Evolutionary conservation across 2,888 invertebrate genomes (phyloP), one percentile per base, ranked within the genome.

Genomic region (Liposcelis brunnea): DNA sequence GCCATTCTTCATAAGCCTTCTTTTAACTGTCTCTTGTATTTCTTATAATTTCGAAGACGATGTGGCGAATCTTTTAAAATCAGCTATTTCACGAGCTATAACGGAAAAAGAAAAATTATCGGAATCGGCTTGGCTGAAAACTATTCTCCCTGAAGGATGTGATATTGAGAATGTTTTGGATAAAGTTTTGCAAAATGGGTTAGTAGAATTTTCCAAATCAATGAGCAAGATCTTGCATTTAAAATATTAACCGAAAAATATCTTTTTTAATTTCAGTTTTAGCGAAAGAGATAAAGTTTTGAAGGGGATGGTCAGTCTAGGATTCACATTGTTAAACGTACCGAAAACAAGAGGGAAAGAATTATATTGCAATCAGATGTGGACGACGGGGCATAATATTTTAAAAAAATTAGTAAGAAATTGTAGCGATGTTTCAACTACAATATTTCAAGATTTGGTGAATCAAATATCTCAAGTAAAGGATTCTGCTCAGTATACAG

Each of bases 1-100:
- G 51, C 72, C 77, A 1, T 78, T 78, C 55, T 66, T 75, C 50
- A 59, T 77, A n/a, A 70, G 74, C 48, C 65, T 73, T 11, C 59
- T 77, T 14, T 60, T 77, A 11, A 61, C 66, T n/a, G 58, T 71
- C 12, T 66, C 69, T 1, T 63, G 62, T 47, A 59, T 70, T 38
- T 51, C 59, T 7, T 56, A 59, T 45, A 14, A 19, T 21, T 67
- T 67, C 51, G 67, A 70, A 55, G 66, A 69, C 44, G 59, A 56
- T 47, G 59, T 54, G 12, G 18, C n/a, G 31, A 47, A 11, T 3
- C 2, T 18, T 8, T 11, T 14, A 7, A 60, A 58, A 54, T 45
- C 48, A 16, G 58, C 59, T 1, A 54, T 66, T 12, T 48, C 53
- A 14, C 55, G 62, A 36, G 57, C 56, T 49, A 64, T 68, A 37